phyloP scores from a whole-genome alignment of 2,797 vertebrate genomes.

The Gouania willdenowi region DNA sequence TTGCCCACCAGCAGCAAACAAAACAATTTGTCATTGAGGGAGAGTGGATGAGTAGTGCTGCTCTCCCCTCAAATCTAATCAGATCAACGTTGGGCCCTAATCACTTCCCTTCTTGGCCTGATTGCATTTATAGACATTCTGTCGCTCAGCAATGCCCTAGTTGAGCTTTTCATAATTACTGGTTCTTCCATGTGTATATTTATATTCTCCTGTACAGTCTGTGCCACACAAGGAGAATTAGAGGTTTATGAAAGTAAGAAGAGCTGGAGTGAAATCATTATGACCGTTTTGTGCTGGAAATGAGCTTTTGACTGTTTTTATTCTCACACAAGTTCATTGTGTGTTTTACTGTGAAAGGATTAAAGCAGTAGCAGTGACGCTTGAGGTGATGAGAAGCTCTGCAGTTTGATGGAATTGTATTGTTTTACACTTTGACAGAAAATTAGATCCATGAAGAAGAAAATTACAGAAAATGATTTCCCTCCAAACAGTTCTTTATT shows the following conservation, averaged over 20 bases:
- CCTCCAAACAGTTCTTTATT: too few species aligned
- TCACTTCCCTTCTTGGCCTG: conserved; percentile 61
- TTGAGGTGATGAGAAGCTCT: not conserved
- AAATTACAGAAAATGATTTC: too few species aligned
- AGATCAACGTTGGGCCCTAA: conserved; percentile 59
- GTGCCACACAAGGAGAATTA: conserved; percentile 11
- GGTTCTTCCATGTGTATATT: conserved; percentile 65
- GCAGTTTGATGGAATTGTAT: not conserved
- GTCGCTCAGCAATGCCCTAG: conserved; percentile 41
- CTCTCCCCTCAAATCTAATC: conserved; percentile 62
- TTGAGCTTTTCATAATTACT: conserved; percentile 70
- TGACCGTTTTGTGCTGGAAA: conserved; percentile 17
- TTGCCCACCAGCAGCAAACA: conserved; percentile 53
- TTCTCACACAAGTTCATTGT: conserved; percentile 16
- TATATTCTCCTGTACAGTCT: conserved; percentile 34
- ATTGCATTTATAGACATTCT: conserved; percentile 73
- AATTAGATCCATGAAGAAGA: too few species aligned
- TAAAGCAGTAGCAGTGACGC: not conserved
- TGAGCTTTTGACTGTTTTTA: conserved; percentile 10
- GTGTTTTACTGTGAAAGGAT: not conserved
- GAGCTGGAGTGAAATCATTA: conserved; percentile 23
- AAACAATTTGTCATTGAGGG: conserved; percentile 51
- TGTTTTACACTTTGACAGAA: not conserved
- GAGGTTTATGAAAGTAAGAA: conserved; percentile 23
- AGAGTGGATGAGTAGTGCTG: conserved; percentile 39